Conservation (phyloP, 2,888 invertebrate genomes). For the Neria commutata region DNA sequence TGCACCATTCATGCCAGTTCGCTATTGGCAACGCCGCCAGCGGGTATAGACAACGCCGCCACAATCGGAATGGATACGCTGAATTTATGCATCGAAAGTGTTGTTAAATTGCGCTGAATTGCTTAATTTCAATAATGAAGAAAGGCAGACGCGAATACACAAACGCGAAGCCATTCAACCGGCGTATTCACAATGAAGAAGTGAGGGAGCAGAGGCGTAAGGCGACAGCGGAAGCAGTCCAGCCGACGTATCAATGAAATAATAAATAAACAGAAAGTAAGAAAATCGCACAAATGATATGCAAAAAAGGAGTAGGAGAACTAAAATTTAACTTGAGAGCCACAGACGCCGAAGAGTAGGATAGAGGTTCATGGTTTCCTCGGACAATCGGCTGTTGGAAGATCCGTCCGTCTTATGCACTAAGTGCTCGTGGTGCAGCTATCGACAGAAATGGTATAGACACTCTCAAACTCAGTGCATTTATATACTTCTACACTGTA, state of each 20-base stretch:
- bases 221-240: neutral
- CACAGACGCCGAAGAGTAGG: neutral
- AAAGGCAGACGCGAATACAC: conserved; percentile 25
- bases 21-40: too few species aligned
- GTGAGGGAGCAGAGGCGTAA: conserved; percentile 6
- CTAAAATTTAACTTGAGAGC: conserved; percentile 28
- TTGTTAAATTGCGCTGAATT: conserved; percentile 60
- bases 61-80: conserved; percentile 42
- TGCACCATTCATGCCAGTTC: too few species aligned
- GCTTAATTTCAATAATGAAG: conserved; percentile 57
- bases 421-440: neutral
- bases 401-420: neutral
- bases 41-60: conserved; percentile 2
- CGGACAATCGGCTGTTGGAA: neutral
- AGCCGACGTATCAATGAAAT: conserved; percentile 45
- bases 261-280: conserved; percentile 42
- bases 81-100: conserved; percentile 60
- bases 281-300: conserved; percentile 38
- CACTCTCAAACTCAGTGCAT: too few species aligned
- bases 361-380: neutral
- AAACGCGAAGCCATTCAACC: neutral
- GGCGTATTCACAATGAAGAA: neutral
- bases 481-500: too few species aligned
- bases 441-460: neutral
- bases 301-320: conserved; percentile 48